Conservation (phyloP, 2,888 invertebrate species). For the Luperina testacea region DNA sequence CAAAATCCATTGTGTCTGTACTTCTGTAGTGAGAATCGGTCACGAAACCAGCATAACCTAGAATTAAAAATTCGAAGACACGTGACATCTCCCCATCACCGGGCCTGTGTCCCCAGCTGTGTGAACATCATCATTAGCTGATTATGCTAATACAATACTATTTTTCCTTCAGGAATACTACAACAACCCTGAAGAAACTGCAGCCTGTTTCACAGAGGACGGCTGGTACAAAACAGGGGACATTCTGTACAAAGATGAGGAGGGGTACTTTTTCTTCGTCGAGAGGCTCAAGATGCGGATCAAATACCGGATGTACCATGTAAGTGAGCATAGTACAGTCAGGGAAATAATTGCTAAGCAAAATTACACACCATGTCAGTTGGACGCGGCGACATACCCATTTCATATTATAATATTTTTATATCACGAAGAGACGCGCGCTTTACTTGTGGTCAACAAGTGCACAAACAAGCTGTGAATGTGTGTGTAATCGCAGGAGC, state of each 20-base stretch:
- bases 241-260: conserved; percentile 85
- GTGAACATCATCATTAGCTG: no score
- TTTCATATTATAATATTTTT: neutral
- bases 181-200: conserved; percentile 64
- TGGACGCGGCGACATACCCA: neutral
- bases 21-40: no score
- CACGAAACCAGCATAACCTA: no score
- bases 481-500: no score
- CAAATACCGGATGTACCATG: conserved; percentile 85
- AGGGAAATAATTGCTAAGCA: neutral
- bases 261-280: conserved; percentile 83
- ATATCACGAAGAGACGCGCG: no score
- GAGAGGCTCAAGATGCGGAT: conserved; percentile 87
- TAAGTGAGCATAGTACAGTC: conserved; percentile 64
- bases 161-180: conserved; percentile 45
- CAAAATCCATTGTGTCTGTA: no score
- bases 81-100: neutral
- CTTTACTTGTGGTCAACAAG: no score
- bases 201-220: conserved; percentile 63
- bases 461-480: no score
- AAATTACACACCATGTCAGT: neutral
- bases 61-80: no score
- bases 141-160: neutral
- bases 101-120: no score
- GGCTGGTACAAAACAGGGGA: conserved; percentile 88